A percentile compares a stretch with the other conserved stretches of the same genome.
Conservation (phyloP, 2,888 invertebrate species). For the Polyommatus iphigenia region DNA sequence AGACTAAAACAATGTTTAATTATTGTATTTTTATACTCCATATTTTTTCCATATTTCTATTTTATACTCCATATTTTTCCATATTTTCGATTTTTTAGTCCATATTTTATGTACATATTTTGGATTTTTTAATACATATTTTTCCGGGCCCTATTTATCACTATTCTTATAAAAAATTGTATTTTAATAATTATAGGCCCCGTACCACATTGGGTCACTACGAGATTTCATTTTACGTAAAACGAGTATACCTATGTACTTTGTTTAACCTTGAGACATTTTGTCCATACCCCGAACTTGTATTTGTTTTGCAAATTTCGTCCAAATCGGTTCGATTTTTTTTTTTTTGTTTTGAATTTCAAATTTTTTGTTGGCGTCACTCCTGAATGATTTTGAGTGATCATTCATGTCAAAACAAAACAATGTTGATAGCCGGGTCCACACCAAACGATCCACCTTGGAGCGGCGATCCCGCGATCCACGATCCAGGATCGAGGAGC, state of each 20-base stretch:
- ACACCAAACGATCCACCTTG: too few relatives aligned
- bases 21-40: too few relatives aligned
- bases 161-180: background rate
- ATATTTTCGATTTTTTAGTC: too few relatives aligned
- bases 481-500: too few relatives aligned
- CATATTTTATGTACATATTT: too few relatives aligned
- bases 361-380: constrained; percentile 4
- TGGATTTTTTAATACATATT: too few relatives aligned
- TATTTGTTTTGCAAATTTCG: constrained; percentile 25
- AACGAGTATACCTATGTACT: background rate
- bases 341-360: constrained; percentile 16
- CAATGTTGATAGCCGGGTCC: too few relatives aligned
- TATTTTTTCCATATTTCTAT: too few relatives aligned
- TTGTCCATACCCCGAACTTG: background rate
- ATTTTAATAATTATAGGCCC: background rate
- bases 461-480: too few relatives aligned
- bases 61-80: too few relatives aligned
- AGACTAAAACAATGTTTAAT: too few relatives aligned
- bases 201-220: background rate
- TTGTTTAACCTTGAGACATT: constrained; percentile 20
- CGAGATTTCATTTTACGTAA: background rate
- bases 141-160: too few relatives aligned
- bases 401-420: background rate
- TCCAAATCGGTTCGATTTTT: background rate
- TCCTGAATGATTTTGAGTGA: background rate